These are phyloP conservation scores for Hippocampus guttulatus DNA, from an alignment of 2,113 vertebrate species.

Conservation along the genomic window DNA sequence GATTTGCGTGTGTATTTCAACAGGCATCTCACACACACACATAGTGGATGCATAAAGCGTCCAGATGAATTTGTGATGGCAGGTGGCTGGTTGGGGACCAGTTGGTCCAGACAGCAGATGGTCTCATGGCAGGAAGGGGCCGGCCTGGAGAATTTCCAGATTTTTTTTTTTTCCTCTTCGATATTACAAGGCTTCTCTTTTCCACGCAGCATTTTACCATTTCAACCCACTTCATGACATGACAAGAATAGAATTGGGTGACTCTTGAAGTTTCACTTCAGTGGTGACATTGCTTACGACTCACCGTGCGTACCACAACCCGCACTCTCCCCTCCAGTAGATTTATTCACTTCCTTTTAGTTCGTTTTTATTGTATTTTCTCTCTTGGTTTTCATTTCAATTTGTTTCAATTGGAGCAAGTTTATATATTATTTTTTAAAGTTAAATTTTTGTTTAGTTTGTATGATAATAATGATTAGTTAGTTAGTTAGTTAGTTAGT, in stretches of 20 bases:
- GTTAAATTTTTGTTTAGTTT: no score
- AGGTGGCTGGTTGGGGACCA: conserved; percentile 1
- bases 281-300: no score
- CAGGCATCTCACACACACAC: not conserved
- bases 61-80: not conserved
- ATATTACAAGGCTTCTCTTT: not conserved
- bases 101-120: conserved; percentile 2
- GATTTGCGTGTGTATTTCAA: not conserved
- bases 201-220: not conserved
- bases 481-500: no score
- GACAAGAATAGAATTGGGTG: not conserved
- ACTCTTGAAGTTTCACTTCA: not conserved
- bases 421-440: no score
- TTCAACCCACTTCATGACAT: not conserved
- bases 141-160: not conserved
- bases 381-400: no score
- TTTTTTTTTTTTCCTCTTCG: not conserved
- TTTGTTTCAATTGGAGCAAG: no score
- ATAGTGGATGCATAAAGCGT: not conserved
- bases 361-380: no score
- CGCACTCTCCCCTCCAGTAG: not conserved
- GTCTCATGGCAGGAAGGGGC: not conserved
- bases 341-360: no score
- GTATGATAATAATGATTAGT: no score
- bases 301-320: not conserved